These are phyloP conservation scores for Myrmecophaga tridactyla DNA, from an alignment of 2,113 vertebrate genomes.

Conservation along the genomic window DNA sequence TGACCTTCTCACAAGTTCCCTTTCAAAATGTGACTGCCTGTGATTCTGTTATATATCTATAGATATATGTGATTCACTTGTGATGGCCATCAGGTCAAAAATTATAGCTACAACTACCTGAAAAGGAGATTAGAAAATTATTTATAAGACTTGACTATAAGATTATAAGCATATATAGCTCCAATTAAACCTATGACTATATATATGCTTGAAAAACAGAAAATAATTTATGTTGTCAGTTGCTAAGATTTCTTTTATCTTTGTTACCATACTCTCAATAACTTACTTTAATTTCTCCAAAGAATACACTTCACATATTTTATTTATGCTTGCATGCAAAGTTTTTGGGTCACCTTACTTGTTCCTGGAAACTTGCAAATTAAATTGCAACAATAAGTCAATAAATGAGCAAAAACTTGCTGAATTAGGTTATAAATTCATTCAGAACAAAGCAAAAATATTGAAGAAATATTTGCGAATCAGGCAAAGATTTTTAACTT, in stretches of 20 bases:
- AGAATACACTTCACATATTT: background rate
- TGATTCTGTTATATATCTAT: background rate
- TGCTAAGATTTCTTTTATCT: background rate
- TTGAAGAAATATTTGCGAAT: background rate
- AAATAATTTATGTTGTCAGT: background rate
- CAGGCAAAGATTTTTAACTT: background rate
- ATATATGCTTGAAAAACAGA: background rate
- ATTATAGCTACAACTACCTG: background rate
- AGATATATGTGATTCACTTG: background rate
- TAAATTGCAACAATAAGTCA: background rate
- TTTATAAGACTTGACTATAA: background rate
- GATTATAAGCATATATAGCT: background rate
- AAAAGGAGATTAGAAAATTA: background rate
- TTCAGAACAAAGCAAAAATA: constrained; percentile 32
- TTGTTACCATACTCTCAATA: background rate
- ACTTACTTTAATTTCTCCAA: background rate
- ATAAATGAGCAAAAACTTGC: constrained; percentile 20
- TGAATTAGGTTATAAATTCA: background rate
- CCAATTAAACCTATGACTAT: background rate
- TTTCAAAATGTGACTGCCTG: background rate
- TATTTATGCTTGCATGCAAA: constrained; percentile 19
- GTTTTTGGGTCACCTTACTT: constrained; percentile 20
- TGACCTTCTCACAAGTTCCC: background rate
- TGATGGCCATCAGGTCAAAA: background rate
- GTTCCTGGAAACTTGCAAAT: constrained; percentile 30